A percentile compares a stretch with the other conserved stretches of the same genome.
phyloP scores from a whole-genome alignment of 1,140 invertebrate species.

The Ooceraea biroi region DNA sequence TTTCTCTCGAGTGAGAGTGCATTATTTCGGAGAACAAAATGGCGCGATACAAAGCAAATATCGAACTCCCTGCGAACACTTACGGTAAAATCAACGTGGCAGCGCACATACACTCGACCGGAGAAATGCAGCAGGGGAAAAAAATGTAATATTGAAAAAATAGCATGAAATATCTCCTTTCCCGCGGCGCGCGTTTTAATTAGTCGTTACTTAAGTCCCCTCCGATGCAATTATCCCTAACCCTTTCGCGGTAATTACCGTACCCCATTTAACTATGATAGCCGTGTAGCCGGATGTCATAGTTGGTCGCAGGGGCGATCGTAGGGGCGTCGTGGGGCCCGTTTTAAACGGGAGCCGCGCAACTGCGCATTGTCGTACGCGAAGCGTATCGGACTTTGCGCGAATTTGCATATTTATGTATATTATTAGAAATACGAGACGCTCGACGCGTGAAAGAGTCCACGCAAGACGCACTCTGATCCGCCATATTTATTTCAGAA shows the following conservation, averaged over 20 bases:
- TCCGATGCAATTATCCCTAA: constrained; percentile 26
- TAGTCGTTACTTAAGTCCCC: constrained; percentile 47
- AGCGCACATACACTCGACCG: too few relatives aligned
- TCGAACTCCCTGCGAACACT: too few relatives aligned
- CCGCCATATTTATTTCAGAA: too few relatives aligned
- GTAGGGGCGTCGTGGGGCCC: constrained; percentile 43
- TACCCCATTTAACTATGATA: constrained; percentile 64
- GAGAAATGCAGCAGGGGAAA: too few relatives aligned
- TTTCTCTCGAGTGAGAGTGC: not conserved
- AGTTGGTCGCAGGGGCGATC: constrained; percentile 44
- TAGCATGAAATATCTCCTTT: constrained; percentile 26
- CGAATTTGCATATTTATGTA: constrained; percentile 30
- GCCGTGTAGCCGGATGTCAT: constrained; percentile 64
- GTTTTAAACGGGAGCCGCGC: constrained; percentile 39
- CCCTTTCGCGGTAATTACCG: constrained; percentile 65
- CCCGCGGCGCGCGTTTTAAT: constrained; percentile 28
- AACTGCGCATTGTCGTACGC: constrained; percentile 51
- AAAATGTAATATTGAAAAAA: not conserved
- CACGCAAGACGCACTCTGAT: too few relatives aligned
- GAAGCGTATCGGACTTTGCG: constrained; percentile 2
- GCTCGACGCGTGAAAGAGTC: too few relatives aligned
- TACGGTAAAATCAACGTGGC: too few relatives aligned
- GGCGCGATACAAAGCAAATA: too few relatives aligned
- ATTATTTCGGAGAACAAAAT: too few relatives aligned
- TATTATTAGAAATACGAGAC: too few relatives aligned